Base-by-base conservation (phyloP, 2,113 vertebrate genomes). In the Nothobranchius furzeri region DNA sequence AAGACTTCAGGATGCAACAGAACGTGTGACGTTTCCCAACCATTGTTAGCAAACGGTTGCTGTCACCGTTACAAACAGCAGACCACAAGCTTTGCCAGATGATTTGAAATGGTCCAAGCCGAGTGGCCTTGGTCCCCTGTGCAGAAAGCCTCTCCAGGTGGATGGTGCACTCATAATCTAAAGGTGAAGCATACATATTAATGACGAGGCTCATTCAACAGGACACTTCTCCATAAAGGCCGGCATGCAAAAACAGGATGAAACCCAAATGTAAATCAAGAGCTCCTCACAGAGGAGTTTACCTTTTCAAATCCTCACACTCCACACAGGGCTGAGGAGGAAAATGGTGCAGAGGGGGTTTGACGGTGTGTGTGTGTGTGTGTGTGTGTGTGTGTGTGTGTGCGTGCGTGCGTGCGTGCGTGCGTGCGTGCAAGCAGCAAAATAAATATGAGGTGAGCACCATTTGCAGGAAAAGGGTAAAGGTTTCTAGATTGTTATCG, bases 161-260 rank as follows among this genome's bases (percentile, higher is more conserved):
- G 50, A 70, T 79, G 67, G 71, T 61, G 65, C 78, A 46, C 85
- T 85, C 64, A 63, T 77, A 71, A 72, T 85, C 84, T 82, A 84
- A 86, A 86, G 78, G 71, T 86, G 78, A 85, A 82, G 64, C 68
- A 76, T 88, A 77, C 85, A 89, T 88, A 88, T 82, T 84, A 78
- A 87, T 84, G 88, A 75, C 60, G 63, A 0, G 0, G 70, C 68
- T 85, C 64, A 66, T 82, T 84, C 75, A 77, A 56, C 43, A 12
- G 62, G 64, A 70, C 64, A 58, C 70, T 76, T 68, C 72, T 62
- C 57, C 59, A 64, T 1, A 3, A 65, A 60, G 72, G 40, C 48
- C 46, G 11, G 49, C 24, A 8, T 12, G 7, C 9, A 57, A 47
- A 20, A 57, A 35, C 9, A 17, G 35, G 52, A 67, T 68, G 49